Conservation (phyloP, 1,140 invertebrate species). For the Plutomurus gul region DNA sequence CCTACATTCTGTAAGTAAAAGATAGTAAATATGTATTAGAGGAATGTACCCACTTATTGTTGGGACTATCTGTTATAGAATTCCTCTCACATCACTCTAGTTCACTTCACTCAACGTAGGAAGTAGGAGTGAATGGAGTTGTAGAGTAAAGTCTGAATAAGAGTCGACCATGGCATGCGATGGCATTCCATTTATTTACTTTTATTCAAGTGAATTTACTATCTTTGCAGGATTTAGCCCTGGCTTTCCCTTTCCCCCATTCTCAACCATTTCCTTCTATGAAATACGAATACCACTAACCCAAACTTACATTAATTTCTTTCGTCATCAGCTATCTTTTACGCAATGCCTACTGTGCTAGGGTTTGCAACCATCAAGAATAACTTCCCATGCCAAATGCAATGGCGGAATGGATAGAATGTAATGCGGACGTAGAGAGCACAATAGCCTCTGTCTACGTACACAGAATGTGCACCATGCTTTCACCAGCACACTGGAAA, state of each 20-base stretch:
- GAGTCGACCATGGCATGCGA: not conserved
- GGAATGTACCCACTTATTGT: not conserved
- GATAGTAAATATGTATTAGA: not conserved
- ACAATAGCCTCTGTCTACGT: not conserved
- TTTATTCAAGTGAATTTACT: constrained; percentile 4
- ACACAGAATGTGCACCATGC: too few species aligned
- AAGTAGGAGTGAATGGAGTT: not conserved
- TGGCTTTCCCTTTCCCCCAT: not conserved
- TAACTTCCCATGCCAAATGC: not conserved
- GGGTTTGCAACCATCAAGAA: not conserved
- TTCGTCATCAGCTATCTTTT: not conserved
- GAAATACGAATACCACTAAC: not conserved
- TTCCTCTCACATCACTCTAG: too few species aligned
- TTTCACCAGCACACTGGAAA: too few species aligned
- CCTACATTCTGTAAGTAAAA: too few species aligned
- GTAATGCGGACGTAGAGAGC: not conserved
- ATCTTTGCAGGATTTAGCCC: not conserved
- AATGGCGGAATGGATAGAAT: not conserved
- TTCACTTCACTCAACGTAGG: not conserved
- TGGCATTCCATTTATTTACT: constrained; percentile 1
- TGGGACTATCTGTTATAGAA: too few species aligned
- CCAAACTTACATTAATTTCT: not conserved
- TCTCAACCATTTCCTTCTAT: not conserved
- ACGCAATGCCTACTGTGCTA: not conserved
- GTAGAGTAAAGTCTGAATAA: not conserved